Percentiles rank a stretch among this genome's conserved stretches.
These are phyloP conservation scores for Leptinotarsa haldemani DNA, from an alignment of 2,888 invertebrate genomes.

Conservation along the genomic window DNA sequence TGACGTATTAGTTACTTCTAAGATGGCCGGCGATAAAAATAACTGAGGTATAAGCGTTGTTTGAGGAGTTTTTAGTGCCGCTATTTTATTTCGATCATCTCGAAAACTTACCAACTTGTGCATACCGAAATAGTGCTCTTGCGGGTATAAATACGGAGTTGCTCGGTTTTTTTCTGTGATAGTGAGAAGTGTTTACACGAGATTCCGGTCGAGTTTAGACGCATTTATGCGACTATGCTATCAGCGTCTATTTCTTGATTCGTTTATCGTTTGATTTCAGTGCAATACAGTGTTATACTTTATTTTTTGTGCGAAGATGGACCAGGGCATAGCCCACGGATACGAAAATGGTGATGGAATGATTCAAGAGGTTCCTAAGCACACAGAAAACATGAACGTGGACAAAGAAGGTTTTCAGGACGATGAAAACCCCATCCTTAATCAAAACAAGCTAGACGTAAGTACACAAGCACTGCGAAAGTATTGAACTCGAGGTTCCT, in stretches of 20 bases:
- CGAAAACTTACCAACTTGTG: background rate
- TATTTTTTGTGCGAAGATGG: slow-evolving; percentile 18
- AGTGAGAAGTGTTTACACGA: slow-evolving; percentile 10
- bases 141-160: background rate
- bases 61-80: slow-evolving; percentile 6
- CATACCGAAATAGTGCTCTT: background rate
- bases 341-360: slow-evolving; percentile 10
- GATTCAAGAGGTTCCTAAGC: slow-evolving; percentile 9
- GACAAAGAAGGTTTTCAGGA: background rate
- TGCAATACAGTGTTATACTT: slow-evolving; percentile 13
- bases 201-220: background rate
- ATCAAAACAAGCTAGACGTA: slow-evolving; percentile 16
- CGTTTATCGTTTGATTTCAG: background rate
- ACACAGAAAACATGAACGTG: slow-evolving; percentile 11
- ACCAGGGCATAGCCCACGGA: slow-evolving; percentile 13
- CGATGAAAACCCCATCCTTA: slow-evolving; percentile 8
- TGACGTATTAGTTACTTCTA: slow-evolving; percentile 23
- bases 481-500: too few species aligned
- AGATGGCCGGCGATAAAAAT: slow-evolving; percentile 27
- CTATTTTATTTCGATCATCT: background rate
- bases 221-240: slow-evolving; percentile 10
- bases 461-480: background rate
- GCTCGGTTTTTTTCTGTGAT: background rate
- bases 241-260: background rate
- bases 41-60: slow-evolving; percentile 19